These are phyloP conservation scores for Eulemur coronatus DNA, from an alignment of 2,797 vertebrate species.

Conservation along the genomic window DNA sequence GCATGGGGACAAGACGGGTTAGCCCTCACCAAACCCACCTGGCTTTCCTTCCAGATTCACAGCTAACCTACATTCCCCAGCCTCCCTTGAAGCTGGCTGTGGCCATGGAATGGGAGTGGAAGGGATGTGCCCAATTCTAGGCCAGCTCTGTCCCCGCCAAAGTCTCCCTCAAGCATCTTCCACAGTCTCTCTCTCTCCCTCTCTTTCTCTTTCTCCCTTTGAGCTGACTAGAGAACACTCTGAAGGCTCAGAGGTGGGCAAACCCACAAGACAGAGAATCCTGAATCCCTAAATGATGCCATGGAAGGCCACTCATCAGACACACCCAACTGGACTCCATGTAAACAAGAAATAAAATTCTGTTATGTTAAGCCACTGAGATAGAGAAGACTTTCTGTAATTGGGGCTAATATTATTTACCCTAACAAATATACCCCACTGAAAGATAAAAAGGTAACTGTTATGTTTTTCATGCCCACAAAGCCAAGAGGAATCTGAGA, in stretches of 20 bases:
- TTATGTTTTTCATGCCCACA: not conserved
- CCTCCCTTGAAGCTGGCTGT: not conserved
- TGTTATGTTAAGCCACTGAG: not conserved
- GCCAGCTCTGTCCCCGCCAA: not conserved
- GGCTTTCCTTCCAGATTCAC: not conserved
- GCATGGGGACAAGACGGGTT: not conserved
- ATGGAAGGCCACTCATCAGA: not conserved
- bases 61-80: not conserved
- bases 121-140: not conserved
- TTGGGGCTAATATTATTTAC: not conserved
- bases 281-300: not conserved
- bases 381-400: not conserved
- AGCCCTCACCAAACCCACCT: not conserved
- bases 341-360: not conserved
- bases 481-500: not conserved
- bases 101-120: not conserved
- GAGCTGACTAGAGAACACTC: not conserved
- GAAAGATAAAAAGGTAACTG: not conserved
- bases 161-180: not conserved
- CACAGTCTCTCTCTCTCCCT: not conserved
- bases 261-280: rapidly evolving
- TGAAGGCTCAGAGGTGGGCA: no score
- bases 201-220: not conserved
- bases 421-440: not conserved
- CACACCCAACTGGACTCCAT: not conserved